A percentile compares a stretch with the other conserved stretches of the same genome.
Evolutionary conservation across 1,140 invertebrate genomes (phyloP).

Genomic region (Capitella teleta): DNA sequence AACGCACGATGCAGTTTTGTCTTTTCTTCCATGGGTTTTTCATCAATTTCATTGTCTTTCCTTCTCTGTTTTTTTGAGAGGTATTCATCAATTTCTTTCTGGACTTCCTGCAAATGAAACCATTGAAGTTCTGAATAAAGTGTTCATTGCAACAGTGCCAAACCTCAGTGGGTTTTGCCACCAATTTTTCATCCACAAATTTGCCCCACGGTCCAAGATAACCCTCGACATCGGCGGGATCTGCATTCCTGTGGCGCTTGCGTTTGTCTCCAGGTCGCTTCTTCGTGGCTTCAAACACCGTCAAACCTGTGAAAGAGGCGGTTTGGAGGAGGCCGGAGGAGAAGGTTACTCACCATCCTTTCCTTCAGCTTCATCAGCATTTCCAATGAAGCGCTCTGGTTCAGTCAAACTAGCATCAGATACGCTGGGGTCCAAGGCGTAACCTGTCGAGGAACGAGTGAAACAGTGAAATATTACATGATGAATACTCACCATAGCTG

Average conservation of each 20-base stretch:
- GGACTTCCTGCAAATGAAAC: constrained; percentile 57
- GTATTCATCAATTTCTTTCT: constrained; percentile 82
- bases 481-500: constrained; percentile 59
- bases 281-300: constrained; percentile 77
- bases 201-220: constrained; percentile 96
- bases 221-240: constrained; percentile 84
- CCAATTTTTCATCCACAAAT: constrained; percentile 76
- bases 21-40: constrained; percentile 80
- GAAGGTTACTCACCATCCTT: too few relatives aligned
- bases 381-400: constrained; percentile 56
- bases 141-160: not conserved
- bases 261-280: constrained; percentile 59
- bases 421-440: constrained; percentile 85
- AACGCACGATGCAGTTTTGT: constrained; percentile 81
- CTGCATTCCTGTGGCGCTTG: constrained; percentile 80
- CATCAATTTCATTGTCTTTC: constrained; percentile 57
- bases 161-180: constrained; percentile 72
- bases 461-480: not conserved
- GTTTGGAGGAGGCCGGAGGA: too few relatives aligned
- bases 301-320: constrained; percentile 41
- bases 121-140: not conserved
- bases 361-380: constrained; percentile 51
- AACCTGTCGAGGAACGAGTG: constrained; percentile 48
- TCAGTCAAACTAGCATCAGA: constrained; percentile 46
- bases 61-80: constrained; percentile 60